Conservation (phyloP, 2,797 vertebrate genomes). For the Propithecus perrieri region DNA sequence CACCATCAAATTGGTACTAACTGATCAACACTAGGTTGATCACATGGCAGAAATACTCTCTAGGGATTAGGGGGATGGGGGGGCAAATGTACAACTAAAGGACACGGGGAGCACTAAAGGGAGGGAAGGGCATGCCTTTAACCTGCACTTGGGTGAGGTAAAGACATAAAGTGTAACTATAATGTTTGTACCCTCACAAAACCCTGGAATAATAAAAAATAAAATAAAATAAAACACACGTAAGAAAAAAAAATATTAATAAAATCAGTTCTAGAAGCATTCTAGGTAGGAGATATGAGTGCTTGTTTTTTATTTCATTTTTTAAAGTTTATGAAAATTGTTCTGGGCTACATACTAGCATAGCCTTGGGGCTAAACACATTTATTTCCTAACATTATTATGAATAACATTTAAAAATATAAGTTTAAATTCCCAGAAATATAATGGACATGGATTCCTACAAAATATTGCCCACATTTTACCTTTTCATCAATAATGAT, state of each 20-base stretch:
- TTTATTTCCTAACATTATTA: constrained; percentile 18
- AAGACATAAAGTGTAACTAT: too few species aligned
- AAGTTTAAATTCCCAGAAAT: constrained; percentile 28
- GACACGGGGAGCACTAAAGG: too few species aligned
- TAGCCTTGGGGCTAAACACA: not conserved
- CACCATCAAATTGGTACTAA: too few species aligned
- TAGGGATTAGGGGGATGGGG: too few species aligned
- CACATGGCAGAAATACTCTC: too few species aligned
- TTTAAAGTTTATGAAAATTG: not conserved
- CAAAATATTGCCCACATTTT: not conserved
- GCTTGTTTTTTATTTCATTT: not conserved
- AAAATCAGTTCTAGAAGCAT: not conserved
- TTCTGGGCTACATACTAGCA: not conserved
- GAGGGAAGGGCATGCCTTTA: too few species aligned
- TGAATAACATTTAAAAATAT: not conserved
- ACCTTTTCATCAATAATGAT: not conserved
- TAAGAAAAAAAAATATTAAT: not conserved
- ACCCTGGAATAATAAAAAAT: too few species aligned
- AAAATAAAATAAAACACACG: too few species aligned
- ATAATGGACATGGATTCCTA: not conserved
- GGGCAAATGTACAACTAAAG: too few species aligned
- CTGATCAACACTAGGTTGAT: too few species aligned
- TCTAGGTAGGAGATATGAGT: not conserved
- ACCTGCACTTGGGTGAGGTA: too few species aligned
- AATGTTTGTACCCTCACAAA: too few species aligned